Conservation (phyloP, 1,140 invertebrate species). For the Pentalonia nigronervosa region DNA sequence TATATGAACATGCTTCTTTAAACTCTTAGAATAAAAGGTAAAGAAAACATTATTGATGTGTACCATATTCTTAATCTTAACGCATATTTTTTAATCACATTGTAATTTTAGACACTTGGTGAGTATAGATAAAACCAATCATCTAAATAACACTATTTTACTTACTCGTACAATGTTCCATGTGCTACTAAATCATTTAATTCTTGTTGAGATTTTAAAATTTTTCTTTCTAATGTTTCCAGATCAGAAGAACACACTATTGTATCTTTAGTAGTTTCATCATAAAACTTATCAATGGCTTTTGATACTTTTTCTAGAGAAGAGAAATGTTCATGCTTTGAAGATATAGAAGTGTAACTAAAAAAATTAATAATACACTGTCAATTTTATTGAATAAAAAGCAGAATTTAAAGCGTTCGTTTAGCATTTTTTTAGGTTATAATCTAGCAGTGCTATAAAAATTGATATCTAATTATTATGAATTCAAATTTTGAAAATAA, state of each 20-base stretch:
- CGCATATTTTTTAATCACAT: not conserved
- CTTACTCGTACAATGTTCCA: constrained; percentile 23
- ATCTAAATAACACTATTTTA: not conserved
- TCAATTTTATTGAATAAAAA: not conserved
- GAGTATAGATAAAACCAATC: not conserved
- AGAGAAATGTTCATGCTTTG: not conserved
- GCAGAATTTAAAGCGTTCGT: not conserved
- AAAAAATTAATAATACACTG: not conserved
- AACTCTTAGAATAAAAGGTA: not conserved
- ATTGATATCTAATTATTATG: not conserved
- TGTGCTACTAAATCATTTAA: not conserved
- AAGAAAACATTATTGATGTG: not conserved
- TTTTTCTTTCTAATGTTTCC: constrained; percentile 9
- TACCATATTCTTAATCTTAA: not conserved
- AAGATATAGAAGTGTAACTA: not conserved
- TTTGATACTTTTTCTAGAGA: constrained; percentile 24
- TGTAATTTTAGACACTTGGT: not conserved
- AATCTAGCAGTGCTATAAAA: not conserved
- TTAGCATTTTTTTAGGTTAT: not conserved
- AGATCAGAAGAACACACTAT: constrained; percentile 1
- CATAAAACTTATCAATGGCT: constrained; percentile 44
- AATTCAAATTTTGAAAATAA: not conserved
- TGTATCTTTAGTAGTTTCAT: constrained; percentile 33
- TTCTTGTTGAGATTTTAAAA: constrained; percentile 39
- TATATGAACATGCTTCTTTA: no score